phyloP scores from a whole-genome alignment of 2,113 vertebrate genomes.

The Ceyx cyanopectus region DNA sequence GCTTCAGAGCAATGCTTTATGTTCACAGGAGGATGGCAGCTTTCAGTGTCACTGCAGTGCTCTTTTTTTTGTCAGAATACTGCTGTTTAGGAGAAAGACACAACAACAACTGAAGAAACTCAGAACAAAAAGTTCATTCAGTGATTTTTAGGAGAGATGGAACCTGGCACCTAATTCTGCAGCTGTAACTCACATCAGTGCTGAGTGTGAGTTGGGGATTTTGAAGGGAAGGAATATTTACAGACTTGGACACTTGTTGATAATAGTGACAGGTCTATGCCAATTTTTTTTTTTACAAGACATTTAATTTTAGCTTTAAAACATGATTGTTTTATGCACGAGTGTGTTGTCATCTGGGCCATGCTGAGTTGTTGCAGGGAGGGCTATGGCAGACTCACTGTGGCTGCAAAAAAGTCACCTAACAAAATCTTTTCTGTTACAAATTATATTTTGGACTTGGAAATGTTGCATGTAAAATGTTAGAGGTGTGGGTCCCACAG shows the following conservation, averaged over 20 bases:
- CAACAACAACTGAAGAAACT: neutral
- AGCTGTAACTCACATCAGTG: neutral
- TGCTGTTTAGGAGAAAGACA: neutral
- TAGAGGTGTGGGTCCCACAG: neutral
- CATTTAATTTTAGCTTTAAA: neutral
- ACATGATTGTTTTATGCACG: neutral
- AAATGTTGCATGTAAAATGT: too few relatives aligned
- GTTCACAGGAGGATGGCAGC: neutral
- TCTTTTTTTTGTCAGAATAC: neutral
- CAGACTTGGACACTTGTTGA: neutral
- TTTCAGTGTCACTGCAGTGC: neutral
- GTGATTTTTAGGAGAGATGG: neutral
- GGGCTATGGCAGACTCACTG: neutral
- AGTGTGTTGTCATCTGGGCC: neutral
- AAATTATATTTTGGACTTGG: neutral
- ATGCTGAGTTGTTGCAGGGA: neutral
- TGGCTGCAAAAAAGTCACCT: neutral
- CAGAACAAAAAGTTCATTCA: neutral
- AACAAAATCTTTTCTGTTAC: neutral
- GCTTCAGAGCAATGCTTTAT: neutral
- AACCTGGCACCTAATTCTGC: neutral
- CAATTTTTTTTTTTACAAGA: neutral
- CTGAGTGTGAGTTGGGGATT: neutral
- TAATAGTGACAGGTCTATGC: neutral
- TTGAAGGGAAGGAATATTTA: neutral